Conservation (phyloP, 1,140 invertebrate genomes). For the Andricus grossulariae region DNA sequence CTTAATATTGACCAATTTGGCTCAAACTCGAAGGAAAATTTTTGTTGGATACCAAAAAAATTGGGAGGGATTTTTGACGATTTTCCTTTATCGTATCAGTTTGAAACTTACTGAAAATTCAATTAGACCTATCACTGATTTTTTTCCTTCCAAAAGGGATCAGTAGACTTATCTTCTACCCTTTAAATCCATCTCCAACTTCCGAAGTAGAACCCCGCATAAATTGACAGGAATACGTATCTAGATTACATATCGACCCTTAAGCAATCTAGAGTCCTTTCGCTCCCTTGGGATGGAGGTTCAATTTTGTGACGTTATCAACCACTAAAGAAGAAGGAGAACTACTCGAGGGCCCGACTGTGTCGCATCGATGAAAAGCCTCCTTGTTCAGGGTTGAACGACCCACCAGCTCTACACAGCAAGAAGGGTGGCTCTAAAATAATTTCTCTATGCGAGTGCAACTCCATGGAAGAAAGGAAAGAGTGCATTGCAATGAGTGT, state of each 20-base stretch:
- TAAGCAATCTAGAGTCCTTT: no score
- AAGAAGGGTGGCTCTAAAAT: neutral
- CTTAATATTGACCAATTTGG: neutral
- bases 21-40: neutral
- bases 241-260: no score
- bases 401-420: slow-evolving; percentile 32
- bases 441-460: no score
- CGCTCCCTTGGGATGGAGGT: no score
- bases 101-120: no score
- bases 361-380: slow-evolving; percentile 40
- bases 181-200: slow-evolving; percentile 1
- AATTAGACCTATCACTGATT: no score
- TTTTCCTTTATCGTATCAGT: no score
- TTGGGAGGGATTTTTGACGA: no score
- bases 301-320: no score
- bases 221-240: neutral
- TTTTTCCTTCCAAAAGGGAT: neutral
- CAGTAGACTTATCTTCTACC: neutral
- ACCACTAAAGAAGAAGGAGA: slow-evolving; percentile 28
- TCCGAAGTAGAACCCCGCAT: neutral
- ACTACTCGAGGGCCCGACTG: slow-evolving; percentile 40
- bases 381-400: slow-evolving; percentile 48
- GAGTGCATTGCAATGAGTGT: no score
- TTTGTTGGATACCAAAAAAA: neutral
- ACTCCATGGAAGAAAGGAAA: no score